Evolutionary conservation across 2,888 invertebrate species (phyloP).

Genomic region (Aradus depressus): DNA sequence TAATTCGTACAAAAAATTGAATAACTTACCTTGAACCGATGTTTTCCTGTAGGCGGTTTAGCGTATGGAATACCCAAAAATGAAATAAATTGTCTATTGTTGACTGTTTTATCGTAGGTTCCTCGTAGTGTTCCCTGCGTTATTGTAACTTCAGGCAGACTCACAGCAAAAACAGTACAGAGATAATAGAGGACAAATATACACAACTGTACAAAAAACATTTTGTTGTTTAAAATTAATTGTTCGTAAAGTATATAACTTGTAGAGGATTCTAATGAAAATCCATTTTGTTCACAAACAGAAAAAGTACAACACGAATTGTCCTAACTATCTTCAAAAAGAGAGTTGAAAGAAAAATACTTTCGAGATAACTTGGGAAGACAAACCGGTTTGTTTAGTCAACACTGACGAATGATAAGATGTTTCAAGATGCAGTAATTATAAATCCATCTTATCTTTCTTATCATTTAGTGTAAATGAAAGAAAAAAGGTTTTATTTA

Average conservation of each 20-base stretch:
- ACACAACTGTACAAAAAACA: no score
- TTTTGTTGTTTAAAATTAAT: neutral
- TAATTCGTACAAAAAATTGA: no score
- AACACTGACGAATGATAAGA: no score
- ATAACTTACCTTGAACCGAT: conserved; percentile 23
- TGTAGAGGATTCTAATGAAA: neutral
- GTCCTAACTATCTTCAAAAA: no score
- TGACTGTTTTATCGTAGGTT: conserved; percentile 4
- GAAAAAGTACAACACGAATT: neutral
- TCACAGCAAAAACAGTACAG: neutral
- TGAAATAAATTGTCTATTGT: conserved; percentile 3
- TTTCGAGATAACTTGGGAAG: no score
- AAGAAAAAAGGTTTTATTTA: no score
- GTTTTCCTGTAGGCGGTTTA: conserved; percentile 17
- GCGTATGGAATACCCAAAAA: conserved; percentile 24
- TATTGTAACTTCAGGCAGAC: conserved; percentile 16
- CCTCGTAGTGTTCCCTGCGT: conserved; percentile 19
- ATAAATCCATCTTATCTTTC: no score
- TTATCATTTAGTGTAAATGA: no score
- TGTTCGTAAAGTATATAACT: neutral
- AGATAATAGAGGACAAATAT: no score
- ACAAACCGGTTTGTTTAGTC: no score
- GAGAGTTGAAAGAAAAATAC: no score
- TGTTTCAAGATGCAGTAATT: no score
- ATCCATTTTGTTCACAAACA: neutral